Conservation (phyloP, 1,140 invertebrate species). For the Drosophila bifasciata region DNA sequence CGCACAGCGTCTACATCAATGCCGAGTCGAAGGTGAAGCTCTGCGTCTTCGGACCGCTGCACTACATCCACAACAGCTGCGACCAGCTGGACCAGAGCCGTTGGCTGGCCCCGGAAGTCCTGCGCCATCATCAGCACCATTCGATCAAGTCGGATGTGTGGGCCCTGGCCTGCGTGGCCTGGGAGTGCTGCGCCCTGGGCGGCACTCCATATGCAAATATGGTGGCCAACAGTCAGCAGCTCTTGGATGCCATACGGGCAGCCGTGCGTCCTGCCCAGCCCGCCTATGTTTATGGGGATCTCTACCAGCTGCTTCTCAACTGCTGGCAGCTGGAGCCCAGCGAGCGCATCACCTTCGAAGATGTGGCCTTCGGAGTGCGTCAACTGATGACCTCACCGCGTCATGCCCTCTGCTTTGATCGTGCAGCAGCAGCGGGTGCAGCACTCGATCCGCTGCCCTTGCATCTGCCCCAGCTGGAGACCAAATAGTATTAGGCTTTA, state of each 20-base stretch:
- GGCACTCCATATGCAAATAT: slow-evolving; percentile 91
- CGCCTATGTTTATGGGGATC: slow-evolving; percentile 89
- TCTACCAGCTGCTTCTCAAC: slow-evolving; percentile 92
- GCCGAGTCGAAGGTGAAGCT: slow-evolving; percentile 78
- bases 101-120: slow-evolving; percentile 91
- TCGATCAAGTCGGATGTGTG: slow-evolving; percentile 91
- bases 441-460: slow-evolving; percentile 67
- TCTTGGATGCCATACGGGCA: slow-evolving; percentile 88
- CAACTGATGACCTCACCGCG: slow-evolving; percentile 81
- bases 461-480: slow-evolving; percentile 80
- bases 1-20: slow-evolving; percentile 88
- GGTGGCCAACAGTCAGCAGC: slow-evolving; percentile 85
- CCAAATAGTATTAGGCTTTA: slow-evolving; percentile 42
- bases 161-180: slow-evolving; percentile 92
- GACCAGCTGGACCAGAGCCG: slow-evolving; percentile 88
- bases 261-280: slow-evolving; percentile 90
- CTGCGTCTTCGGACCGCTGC: slow-evolving; percentile 61
- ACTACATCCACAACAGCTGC: slow-evolving; percentile 75
- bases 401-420: slow-evolving; percentile 78
- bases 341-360: slow-evolving; percentile 89
- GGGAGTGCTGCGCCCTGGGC: slow-evolving; percentile 93
- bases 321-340: slow-evolving; percentile 94
- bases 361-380: slow-evolving; percentile 85
- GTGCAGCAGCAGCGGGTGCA: slow-evolving; percentile 29
- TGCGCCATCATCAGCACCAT: slow-evolving; percentile 87